Percentiles rank a stretch among this genome's conserved stretches.
These are phyloP conservation scores for Tenthredo notha DNA, from an alignment of 2,888 invertebrate genomes.

Conservation along the genomic window DNA sequence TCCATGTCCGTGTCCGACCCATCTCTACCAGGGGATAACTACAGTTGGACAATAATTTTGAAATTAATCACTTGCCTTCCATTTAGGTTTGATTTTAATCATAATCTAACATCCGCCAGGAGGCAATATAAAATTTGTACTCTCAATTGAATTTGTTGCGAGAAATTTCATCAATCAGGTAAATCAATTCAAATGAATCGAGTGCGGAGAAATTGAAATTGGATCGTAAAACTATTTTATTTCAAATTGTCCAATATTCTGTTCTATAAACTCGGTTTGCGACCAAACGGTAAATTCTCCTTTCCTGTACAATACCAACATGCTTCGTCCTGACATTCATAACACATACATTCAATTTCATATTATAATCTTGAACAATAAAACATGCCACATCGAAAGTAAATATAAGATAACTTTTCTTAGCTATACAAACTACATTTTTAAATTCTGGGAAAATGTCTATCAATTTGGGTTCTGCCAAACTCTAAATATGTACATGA, in stretches of 20 bases:
- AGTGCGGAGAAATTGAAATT: background rate
- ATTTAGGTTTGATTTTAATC: background rate
- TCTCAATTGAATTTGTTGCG: background rate
- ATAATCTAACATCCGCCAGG: background rate
- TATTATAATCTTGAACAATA: constrained; percentile 6
- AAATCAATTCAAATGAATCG: background rate
- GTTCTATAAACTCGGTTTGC: background rate
- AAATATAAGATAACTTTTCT: background rate
- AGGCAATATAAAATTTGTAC: background rate
- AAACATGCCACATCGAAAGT: background rate
- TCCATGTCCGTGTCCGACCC: constrained; percentile 92
- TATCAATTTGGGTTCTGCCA: background rate
- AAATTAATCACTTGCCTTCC: background rate
- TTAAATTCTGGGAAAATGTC: background rate
- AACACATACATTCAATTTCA: background rate
- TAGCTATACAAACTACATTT: background rate
- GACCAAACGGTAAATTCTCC: background rate
- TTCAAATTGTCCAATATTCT: background rate
- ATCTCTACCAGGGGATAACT: constrained; percentile 92
- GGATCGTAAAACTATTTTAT: background rate
- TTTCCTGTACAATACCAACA: background rate
- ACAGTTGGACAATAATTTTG: constrained; percentile 55
- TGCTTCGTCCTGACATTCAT: background rate
- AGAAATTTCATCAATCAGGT: background rate
- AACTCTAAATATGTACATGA: background rate